Base-by-base conservation (phyloP, 2,888 invertebrate species). In the Drosophila buzzatii region DNA sequence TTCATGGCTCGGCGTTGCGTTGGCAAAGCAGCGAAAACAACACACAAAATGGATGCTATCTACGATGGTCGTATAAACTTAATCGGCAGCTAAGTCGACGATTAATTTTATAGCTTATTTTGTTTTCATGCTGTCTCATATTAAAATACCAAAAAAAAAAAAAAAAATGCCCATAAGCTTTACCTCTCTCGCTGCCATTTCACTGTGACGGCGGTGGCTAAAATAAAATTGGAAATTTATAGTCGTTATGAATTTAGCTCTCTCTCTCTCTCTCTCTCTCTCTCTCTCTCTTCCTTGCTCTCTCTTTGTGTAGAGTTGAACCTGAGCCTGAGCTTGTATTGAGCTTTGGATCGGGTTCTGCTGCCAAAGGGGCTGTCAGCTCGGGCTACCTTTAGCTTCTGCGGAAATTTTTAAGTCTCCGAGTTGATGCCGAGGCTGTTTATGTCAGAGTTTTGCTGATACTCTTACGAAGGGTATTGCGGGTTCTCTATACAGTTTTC, bases 31-130 rank as follows among this genome's bases (percentile, higher is more conserved):
- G 35, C 47, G 39, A 62, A 45, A 55, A 57, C 44, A 47, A 62
- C 31, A 53, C 27, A 63, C 74, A 86, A 84, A 82, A 82, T 85
- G 80, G 70, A 64, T 62, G 85, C 83, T 65, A 69, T 75, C 69
- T 71, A 59, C 70, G 52, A 67, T 70, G 60, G 60, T 76, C 77
- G 58, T 76, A 77, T 80, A 79, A 80, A 70, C 64, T 80, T 77
- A 81, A 81, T 81, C 74, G 81, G 65, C 78, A 58, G 86, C 83
- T 90, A 85, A 85, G 90, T 80, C 81, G 78, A 60, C 90, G 88
- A 85, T 85, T 90, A 85, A 90, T 90, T 85, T 85, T 70, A 85
- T 65, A 77, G 85, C 85, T 90, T 90, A 88, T 87, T 84, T 83
- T 84, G 84, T 84, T 84, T 84, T 76, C 89, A 84, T 61, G 73